phyloP scores from a whole-genome alignment of 2,113 vertebrate species.

The Pangasianodon gigas region DNA sequence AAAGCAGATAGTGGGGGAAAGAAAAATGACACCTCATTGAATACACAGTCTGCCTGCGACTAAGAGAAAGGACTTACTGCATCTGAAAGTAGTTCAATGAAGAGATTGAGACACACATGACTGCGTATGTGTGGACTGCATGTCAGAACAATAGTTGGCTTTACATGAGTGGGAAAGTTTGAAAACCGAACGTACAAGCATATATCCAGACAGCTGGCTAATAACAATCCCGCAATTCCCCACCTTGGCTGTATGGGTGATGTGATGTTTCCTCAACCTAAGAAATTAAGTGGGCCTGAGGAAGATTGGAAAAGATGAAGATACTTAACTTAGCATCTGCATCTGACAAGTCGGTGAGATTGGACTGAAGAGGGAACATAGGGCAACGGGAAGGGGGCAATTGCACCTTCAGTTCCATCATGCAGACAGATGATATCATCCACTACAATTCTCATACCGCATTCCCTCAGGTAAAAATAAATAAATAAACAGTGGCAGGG shows the following conservation, averaged over 20 bases:
- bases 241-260: conserved; percentile 19
- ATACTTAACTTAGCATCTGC: conserved; percentile 76
- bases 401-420: conserved; percentile 65
- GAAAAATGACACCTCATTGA: conserved; percentile 64
- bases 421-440: conserved; percentile 64
- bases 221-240: conserved; percentile 36
- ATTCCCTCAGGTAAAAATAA: conserved; percentile 1
- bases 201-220: background rate
- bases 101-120: background rate
- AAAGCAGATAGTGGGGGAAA: conserved; percentile 55
- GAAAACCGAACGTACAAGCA: background rate
- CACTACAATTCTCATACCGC: conserved; percentile 31
- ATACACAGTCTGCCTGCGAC: conserved; percentile 62
- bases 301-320: conserved; percentile 72
- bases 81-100: background rate
- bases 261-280: conserved; percentile 37
- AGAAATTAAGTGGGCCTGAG: conserved; percentile 46
- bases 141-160: background rate
- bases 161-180: background rate
- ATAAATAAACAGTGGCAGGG: conserved; percentile 39
- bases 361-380: conserved; percentile 75
- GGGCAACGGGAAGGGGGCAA: conserved; percentile 58
- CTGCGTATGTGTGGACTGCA: background rate
- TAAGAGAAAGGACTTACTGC: conserved; percentile 64
- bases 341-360: conserved; percentile 78